Base-by-base conservation (phyloP, 2,888 invertebrate species). In the Pseudococcus jackbeardsleyi region DNA sequence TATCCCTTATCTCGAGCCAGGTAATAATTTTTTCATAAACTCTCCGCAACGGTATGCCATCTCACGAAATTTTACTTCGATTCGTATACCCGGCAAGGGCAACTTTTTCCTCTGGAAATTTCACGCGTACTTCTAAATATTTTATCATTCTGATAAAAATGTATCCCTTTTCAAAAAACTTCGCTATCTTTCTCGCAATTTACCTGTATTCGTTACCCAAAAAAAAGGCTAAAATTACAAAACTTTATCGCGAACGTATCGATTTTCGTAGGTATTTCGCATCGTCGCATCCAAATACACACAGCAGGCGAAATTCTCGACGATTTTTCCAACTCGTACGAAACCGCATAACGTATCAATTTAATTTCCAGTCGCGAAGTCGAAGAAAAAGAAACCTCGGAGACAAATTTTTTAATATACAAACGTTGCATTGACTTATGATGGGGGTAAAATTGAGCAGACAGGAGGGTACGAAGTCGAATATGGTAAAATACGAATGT, bases 61-160 rank as follows among this genome's bases (percentile, higher is more conserved):
- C 64, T 72, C 22, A 12, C 15, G 12, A 72, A 72, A 72, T 72
- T 72, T 11, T 33, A 33, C 33, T 72, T 22, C 26, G 15, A 12
- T 72, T 26, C 26, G 26, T 33, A 1, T 12, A 12, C 59, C 1
- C 26, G 26, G 26, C 26, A 33, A 33, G 26, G 59, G 19, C 5
- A 72, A 72, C 11, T 72, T 72, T 33, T 33, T 72, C 26, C 26
- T 9, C 12, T 0, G 7, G 68, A 72, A 72, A 72, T 72, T 72
- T 72, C 68, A 33, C 26, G 68, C 68, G 8, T 72, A 72, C 5
- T 6, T 26, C 15, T 72, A 72, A 72, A 72, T 72, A 72, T 72
- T 72, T 72, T 72, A 72, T 72, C 68, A 72, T 72, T 72, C 33
- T 72, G 68, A 72, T 72, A 33, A 72, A 72, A 72, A 72, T 72